Percentiles rank a stretch among this genome's conserved stretches.
Evolutionary conservation across 2,113 vertebrate species (phyloP).

Genomic region (Microcebus jonahi): DNA sequence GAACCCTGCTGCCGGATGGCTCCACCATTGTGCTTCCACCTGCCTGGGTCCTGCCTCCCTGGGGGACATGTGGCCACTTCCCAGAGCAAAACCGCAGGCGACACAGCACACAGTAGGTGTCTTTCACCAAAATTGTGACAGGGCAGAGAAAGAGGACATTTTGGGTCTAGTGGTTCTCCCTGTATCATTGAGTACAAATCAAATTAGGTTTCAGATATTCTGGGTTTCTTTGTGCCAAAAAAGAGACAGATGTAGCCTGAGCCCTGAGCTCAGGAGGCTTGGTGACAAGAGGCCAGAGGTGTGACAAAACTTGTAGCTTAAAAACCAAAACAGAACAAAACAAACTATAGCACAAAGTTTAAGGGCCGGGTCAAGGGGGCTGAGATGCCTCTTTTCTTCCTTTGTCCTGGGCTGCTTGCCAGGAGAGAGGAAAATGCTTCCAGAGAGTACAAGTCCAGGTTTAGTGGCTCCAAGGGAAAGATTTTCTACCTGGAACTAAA

Average conservation of each 20-base stretch:
- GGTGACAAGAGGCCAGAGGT: background rate
- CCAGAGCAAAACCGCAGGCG: background rate
- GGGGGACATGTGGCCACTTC: background rate
- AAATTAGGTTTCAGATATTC: background rate
- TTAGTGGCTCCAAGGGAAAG: slow-evolving; percentile 44
- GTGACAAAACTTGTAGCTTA: background rate
- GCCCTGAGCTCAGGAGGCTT: background rate
- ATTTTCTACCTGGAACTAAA: slow-evolving; percentile 51
- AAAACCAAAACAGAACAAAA: background rate
- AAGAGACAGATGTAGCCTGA: background rate
- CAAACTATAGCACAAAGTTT: background rate
- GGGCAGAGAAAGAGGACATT: background rate
- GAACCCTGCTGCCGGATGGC: background rate
- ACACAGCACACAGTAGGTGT: background rate
- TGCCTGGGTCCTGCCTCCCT: background rate
- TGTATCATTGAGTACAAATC: background rate
- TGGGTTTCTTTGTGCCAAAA: background rate
- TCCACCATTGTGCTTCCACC: background rate
- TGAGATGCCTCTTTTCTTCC: background rate
- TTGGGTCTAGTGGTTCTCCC: background rate
- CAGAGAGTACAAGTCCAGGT: background rate
- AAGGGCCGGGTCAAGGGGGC: background rate
- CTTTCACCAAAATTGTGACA: background rate
- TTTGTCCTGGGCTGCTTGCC: slow-evolving; percentile 46
- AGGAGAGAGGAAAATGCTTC: slow-evolving; percentile 29